phyloP scores from a whole-genome alignment of 2,888 invertebrate genomes.

The Dryomyza anilis region DNA sequence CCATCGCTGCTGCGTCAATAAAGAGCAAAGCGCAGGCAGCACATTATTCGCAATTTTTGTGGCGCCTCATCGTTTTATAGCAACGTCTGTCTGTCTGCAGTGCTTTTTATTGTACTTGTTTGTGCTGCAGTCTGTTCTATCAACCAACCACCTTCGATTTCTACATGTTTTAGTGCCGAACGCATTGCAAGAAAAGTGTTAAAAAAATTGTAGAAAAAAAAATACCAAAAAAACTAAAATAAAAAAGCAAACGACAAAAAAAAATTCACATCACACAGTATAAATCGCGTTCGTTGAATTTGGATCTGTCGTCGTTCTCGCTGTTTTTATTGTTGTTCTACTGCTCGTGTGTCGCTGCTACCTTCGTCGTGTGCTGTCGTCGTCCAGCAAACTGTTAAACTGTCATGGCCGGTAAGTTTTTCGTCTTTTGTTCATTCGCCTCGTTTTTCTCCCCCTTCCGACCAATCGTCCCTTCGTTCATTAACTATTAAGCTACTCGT shows the following conservation, averaged over 20 bases:
- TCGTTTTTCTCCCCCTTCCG: slow-evolving; percentile 1
- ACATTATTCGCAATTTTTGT: no score
- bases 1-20: no score
- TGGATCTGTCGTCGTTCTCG: slow-evolving; percentile 7
- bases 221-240: no score
- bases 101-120: no score
- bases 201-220: no score
- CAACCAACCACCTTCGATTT: neutral
- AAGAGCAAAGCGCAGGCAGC: no score
- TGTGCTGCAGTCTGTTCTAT: neutral
- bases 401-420: slow-evolving; percentile 79
- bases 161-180: neutral
- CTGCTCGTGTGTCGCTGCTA: slow-evolving; percentile 14
- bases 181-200: no score
- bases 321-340: slow-evolving; percentile 30
- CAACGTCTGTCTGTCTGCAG: no score
- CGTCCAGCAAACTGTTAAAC: slow-evolving; percentile 64
- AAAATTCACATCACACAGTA: slow-evolving; percentile 21
- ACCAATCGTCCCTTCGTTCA: neutral
- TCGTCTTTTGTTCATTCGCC: slow-evolving; percentile 15
- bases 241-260: slow-evolving; percentile 39
- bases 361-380: slow-evolving; percentile 37
- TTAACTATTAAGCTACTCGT: no score
- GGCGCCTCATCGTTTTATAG: slow-evolving; percentile 25
- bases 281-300: slow-evolving; percentile 18